phyloP scores from a whole-genome alignment of 2,888 invertebrate genomes.

The Synergus itoensis region DNA sequence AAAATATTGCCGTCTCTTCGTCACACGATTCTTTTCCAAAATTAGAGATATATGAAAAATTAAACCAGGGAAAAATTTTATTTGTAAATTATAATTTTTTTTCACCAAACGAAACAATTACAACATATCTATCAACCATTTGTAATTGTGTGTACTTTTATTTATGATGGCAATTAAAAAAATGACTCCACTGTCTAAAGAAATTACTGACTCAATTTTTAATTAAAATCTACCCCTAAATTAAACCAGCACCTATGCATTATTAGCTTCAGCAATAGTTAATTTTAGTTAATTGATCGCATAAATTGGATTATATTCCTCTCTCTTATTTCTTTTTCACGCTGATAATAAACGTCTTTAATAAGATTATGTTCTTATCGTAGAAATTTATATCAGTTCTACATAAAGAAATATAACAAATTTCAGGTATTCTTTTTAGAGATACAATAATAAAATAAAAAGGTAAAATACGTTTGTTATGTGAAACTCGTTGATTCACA shows the following conservation, averaged over 20 bases:
- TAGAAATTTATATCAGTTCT: too few relatives aligned
- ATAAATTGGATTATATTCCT: not conserved
- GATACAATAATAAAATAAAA: not conserved
- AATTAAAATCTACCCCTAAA: not conserved
- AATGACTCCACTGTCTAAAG: not conserved
- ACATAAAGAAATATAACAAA: too few relatives aligned
- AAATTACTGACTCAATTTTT: not conserved
- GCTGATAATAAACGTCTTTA: too few relatives aligned
- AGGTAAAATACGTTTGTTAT: not conserved
- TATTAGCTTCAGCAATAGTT: not conserved
- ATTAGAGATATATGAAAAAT: not conserved
- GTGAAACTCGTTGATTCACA: slow-evolving; percentile 4
- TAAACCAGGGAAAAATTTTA: not conserved
- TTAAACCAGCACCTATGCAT: not conserved
- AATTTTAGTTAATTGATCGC: not conserved
- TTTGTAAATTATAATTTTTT: not conserved
- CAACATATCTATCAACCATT: not conserved
- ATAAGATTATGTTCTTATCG: too few relatives aligned
- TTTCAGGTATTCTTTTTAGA: not conserved
- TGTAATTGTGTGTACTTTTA: not conserved
- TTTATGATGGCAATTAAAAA: not conserved
- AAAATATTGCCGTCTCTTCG: not conserved
- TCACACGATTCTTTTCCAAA: not conserved
- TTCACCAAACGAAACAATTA: not conserved
- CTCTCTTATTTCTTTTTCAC: too few relatives aligned